A percentile compares a stretch with the other conserved stretches of the same genome.
phyloP scores from a whole-genome alignment of 2,797 vertebrate genomes.

The Dendrocincla fuliginosa region DNA sequence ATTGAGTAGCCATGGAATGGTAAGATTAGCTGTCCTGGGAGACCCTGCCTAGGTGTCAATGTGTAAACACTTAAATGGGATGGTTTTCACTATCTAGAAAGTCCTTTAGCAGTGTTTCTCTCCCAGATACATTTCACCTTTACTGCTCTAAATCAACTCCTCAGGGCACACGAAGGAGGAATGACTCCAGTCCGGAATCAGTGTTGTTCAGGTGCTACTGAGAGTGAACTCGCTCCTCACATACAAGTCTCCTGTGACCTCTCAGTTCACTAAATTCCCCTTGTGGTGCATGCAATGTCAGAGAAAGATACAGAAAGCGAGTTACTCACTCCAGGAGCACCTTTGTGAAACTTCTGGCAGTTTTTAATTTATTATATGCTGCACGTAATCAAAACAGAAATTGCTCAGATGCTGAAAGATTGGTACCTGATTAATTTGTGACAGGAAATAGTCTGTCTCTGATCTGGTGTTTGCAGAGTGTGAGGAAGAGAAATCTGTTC shows the following conservation, averaged over 20 bases:
- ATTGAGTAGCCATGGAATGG: neutral
- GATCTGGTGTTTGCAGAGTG: constrained; percentile 43
- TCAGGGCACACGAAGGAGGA: neutral
- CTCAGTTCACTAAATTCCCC: neutral
- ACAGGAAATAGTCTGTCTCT: constrained; percentile 52
- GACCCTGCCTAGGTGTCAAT: neutral
- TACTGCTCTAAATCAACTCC: neutral
- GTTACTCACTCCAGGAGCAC: neutral
- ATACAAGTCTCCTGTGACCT: neutral
- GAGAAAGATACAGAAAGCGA: fast-evolving
- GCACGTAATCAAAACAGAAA: constrained; percentile 43
- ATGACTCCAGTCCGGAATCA: neutral
- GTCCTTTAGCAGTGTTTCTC: neutral
- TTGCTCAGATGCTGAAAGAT: constrained; percentile 46
- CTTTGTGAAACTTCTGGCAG: neutral
- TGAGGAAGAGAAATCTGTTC: constrained; percentile 59
- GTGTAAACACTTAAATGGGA: neutral
- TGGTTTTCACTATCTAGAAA: neutral
- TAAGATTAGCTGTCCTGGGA: neutral
- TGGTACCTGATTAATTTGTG: constrained; percentile 47
- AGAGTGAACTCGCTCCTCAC: neutral
- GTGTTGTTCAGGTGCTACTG: neutral
- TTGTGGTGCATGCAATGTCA: neutral
- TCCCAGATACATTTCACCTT: neutral
- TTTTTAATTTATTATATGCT: constrained; percentile 25